These are phyloP conservation scores for Gambusia affinis DNA, from an alignment of 2,113 vertebrate genomes.

Conservation along the genomic window DNA sequence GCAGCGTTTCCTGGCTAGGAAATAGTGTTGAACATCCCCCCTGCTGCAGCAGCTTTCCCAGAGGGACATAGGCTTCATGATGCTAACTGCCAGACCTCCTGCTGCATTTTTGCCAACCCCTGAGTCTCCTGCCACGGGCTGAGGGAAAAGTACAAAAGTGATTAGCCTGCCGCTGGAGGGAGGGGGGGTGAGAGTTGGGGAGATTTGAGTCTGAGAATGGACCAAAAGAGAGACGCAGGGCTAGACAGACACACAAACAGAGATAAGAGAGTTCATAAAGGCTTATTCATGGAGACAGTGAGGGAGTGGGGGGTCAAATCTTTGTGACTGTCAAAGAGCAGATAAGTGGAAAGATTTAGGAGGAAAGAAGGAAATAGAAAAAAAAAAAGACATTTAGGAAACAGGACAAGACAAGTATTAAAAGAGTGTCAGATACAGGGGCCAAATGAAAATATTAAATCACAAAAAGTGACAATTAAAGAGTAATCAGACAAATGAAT, in stretches of 20 bases:
- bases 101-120: conserved; percentile 58
- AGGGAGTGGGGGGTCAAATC: conserved; percentile 59
- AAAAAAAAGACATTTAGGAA: conserved; percentile 45
- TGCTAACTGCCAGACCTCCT: conserved; percentile 59
- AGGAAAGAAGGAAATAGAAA: conserved; percentile 47
- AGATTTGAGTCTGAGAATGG: conserved; percentile 40
- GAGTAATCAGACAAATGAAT: background rate
- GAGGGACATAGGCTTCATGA: conserved; percentile 58
- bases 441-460: conserved; percentile 21
- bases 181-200: conserved; percentile 29
- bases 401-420: conserved; percentile 39
- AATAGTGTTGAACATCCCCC: conserved; percentile 65
- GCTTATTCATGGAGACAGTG: conserved; percentile 66
- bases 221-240: conserved; percentile 47
- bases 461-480: conserved; percentile 23
- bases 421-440: conserved; percentile 21
- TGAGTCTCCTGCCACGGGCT: conserved; percentile 66
- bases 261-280: conserved; percentile 66
- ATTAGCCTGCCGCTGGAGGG: conserved; percentile 67
- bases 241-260: conserved; percentile 53
- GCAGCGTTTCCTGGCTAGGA: conserved; percentile 59
- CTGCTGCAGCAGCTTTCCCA: conserved; percentile 52
- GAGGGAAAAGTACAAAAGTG: conserved; percentile 77
- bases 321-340: conserved; percentile 65
- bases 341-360: conserved; percentile 62